These are phyloP conservation scores for Lemur catta DNA, from an alignment of 2,797 vertebrate genomes.

Conservation along the genomic window DNA sequence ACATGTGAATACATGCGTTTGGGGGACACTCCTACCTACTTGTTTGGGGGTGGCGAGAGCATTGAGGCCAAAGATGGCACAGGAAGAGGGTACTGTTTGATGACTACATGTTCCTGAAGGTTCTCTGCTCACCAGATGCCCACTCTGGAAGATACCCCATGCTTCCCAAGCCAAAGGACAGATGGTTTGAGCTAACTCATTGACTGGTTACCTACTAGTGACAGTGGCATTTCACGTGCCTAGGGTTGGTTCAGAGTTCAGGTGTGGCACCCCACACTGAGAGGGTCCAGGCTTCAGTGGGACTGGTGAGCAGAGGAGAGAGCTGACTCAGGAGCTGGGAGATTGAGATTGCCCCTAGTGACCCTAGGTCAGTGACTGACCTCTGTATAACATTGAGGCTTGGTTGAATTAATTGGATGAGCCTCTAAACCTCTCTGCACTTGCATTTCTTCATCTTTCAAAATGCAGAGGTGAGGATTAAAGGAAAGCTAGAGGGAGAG, in stretches of 20 bases:
- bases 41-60: background rate
- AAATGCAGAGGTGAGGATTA: background rate
- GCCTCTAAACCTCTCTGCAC: background rate
- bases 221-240: background rate
- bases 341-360: background rate
- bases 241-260: background rate
- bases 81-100: background rate
- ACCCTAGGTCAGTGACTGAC: background rate
- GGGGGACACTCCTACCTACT: background rate
- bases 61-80: background rate
- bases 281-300: background rate
- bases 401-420: background rate
- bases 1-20: background rate
- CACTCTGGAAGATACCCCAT: background rate
- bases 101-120: background rate
- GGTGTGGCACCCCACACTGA: background rate
- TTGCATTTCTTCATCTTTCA: background rate
- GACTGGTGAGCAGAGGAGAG: background rate
- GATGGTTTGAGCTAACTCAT: background rate
- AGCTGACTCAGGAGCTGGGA: background rate
- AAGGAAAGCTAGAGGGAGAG: background rate
- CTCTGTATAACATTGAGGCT: background rate
- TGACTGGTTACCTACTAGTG: background rate
- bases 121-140: conserved; percentile 12
- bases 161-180: background rate